phyloP scores from a whole-genome alignment of 92 coral and sea anemone genomes.

The Zoanthus sociatus region DNA sequence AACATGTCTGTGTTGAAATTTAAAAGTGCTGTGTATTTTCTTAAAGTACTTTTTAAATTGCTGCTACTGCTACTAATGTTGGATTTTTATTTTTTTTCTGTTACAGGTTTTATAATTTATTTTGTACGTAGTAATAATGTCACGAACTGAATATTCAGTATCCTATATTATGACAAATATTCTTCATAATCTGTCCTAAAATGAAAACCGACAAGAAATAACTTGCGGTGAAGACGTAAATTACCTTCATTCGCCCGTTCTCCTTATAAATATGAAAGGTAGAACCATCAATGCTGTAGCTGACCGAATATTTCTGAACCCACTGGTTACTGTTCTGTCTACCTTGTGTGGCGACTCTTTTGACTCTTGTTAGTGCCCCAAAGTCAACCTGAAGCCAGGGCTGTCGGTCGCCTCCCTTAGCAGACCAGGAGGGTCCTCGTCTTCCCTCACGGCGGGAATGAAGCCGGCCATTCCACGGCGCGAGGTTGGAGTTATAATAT shows the following conservation, averaged over 20 bases:
- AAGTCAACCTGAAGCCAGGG: conserved; percentile 89
- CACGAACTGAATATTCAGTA: too few relatives aligned
- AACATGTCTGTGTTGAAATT: too few relatives aligned
- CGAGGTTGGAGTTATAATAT: conserved; percentile 67
- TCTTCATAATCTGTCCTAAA: too few relatives aligned
- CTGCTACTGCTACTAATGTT: too few relatives aligned
- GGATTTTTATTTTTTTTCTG: too few relatives aligned
- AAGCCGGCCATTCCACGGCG: conserved; percentile 77
- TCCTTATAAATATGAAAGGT: conserved; percentile 65
- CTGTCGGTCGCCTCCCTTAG: conserved; percentile 62
- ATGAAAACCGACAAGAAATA: not conserved
- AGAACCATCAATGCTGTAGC: conserved; percentile 79
- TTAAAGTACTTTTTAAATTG: too few relatives aligned
- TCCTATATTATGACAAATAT: too few relatives aligned
- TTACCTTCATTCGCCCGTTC: conserved; percentile 71
- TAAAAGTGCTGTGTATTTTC: too few relatives aligned
- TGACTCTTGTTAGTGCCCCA: conserved; percentile 72
- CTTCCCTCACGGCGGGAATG: conserved; percentile 69
- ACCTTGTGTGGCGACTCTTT: conserved; percentile 81
- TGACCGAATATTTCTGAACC: conserved; percentile 72
- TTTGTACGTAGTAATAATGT: too few relatives aligned
- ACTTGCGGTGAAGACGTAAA: not conserved
- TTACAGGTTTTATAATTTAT: too few relatives aligned
- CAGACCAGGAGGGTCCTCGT: conserved; percentile 83
- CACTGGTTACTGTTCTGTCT: conserved; percentile 80